These are phyloP conservation scores for Otolemur crassicaudatus DNA, from an alignment of 2,797 vertebrate genomes.

Conservation along the genomic window DNA sequence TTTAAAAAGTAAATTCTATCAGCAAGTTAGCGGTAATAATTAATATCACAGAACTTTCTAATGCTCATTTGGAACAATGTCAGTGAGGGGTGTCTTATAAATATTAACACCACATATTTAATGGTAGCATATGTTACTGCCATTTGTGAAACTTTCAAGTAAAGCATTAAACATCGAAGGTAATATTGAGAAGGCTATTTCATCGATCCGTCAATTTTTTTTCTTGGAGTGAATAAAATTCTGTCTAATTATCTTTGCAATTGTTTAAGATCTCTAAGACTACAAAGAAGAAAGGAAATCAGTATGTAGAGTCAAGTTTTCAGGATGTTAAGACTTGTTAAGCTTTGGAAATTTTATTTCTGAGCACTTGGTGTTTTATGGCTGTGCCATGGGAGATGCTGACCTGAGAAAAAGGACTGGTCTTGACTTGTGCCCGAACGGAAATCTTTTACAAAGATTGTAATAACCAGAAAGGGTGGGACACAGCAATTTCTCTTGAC, in stretches of 20 bases:
- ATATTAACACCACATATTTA: neutral
- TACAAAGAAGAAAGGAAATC: conserved; percentile 9
- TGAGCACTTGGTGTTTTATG: neutral
- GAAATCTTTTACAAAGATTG: conserved; percentile 22
- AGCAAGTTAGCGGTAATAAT: neutral
- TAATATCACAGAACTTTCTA: neutral
- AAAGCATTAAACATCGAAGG: neutral
- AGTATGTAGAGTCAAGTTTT: neutral
- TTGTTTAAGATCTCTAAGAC: neutral
- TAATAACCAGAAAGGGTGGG: conserved; percentile 30
- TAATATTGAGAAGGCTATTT: neutral
- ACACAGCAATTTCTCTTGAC: neutral
- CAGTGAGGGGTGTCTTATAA: neutral
- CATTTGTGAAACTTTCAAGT: neutral
- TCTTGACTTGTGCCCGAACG: neutral
- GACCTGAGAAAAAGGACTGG: conserved; percentile 13
- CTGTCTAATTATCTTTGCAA: neutral
- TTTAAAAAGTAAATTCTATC: neutral
- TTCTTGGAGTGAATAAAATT: neutral
- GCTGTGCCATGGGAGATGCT: neutral
- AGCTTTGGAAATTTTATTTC: neutral
- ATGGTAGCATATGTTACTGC: neutral
- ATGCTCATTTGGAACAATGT: neutral
- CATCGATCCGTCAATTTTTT: neutral
- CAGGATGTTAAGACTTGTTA: neutral